phyloP scores from a whole-genome alignment of 2,888 invertebrate species.

The Diloba caeruleocephala region DNA sequence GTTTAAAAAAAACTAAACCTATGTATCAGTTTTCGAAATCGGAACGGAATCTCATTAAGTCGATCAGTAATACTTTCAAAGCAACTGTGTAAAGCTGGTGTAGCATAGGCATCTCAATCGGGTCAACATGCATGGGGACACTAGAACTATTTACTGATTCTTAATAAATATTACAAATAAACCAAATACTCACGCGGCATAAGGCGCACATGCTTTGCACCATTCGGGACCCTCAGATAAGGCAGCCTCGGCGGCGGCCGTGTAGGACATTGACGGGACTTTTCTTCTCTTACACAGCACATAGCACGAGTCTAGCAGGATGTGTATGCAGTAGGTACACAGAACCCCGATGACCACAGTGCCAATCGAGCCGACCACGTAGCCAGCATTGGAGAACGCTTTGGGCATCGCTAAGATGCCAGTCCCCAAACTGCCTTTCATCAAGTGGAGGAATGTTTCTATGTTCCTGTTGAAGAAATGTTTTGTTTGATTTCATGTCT shows the following conservation, averaged over 20 bases:
- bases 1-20: no score
- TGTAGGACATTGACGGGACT: constrained; percentile 93
- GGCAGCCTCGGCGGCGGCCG: constrained; percentile 94
- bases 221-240: constrained; percentile 93
- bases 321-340: constrained; percentile 98
- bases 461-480: constrained; percentile 88
- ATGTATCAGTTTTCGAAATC: no score
- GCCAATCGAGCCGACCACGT: constrained; percentile 93
- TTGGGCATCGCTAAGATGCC: constrained; percentile 97
- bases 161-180: not conserved
- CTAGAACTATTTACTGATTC: no score
- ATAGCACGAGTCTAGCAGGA: constrained; percentile 93
- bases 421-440: constrained; percentile 97
- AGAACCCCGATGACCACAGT: constrained; percentile 95
- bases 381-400: constrained; percentile 95
- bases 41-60: no score
- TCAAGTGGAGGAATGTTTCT: constrained; percentile 94
- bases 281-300: constrained; percentile 89
- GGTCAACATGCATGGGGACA: no score
- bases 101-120: no score
- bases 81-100: no score
- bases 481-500: not conserved
- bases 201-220: constrained; percentile 90
- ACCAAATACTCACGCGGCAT: constrained; percentile 89
- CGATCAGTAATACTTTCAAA: no score